Evolutionary conservation across 2,113 vertebrate genomes (phyloP), one percentile per base, ranked within the genome.

Genomic region (Gobiocypris rarus): DNA sequence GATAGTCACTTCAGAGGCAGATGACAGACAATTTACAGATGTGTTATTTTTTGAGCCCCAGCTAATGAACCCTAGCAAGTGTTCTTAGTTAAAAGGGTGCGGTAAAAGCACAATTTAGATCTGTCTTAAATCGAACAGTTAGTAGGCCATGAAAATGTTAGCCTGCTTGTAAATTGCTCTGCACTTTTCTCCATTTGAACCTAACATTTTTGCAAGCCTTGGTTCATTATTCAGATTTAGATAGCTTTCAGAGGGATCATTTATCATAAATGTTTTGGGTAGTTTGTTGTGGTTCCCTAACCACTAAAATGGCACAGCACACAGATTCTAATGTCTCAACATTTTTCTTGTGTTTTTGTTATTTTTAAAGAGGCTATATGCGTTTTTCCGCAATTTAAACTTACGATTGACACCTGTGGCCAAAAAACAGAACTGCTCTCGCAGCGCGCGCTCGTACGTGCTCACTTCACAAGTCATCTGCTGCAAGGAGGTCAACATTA

Each of bases 71-170:
- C 67, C 76, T 80, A 14, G 13, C 54, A 78, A 58, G 54, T 1
- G 14, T 63, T 85, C 41, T 79, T 59, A 48, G 31, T 79, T 48
- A 52, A 81, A n/a, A 63, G 31, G 34, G 61, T 59, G 22, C 43
- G 11, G n/a, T 45, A 43, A 75, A 54, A 71, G 52, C 17, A 26
- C 56, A 13, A 45, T 80, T 38, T 54, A 84, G 41, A 65, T 65
- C n/a, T 24, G 75, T 59, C 34, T 41, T 59, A 26, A 24, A 77
- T 41, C 2, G 17, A 56, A 43, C 41, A 79, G 56, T 63, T 65
- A 80, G 77, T 50, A 13, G 17, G 15, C 59, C 24, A 34, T 81
- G 78, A 67, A 81, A 67, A 81, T 81, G 59, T 81, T 22, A 81
- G 9, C 26, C 78, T 67, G 17, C 26, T 50, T 50, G 41, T 67